Evolutionary conservation across 2,888 invertebrate species (phyloP).

Genomic region (Lasioglossum lativentre): DNA sequence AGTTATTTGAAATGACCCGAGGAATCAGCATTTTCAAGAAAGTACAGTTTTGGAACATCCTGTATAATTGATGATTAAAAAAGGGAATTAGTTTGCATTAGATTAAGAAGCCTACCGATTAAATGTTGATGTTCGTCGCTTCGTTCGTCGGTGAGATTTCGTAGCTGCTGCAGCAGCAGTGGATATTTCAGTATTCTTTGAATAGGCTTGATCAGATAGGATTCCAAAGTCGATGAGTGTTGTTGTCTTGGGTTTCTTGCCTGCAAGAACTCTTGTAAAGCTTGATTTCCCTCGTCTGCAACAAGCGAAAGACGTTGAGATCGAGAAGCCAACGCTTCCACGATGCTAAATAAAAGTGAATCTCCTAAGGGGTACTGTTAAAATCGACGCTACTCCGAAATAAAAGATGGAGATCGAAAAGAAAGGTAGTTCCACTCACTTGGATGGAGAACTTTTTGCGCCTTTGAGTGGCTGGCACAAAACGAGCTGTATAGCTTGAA

Average conservation of each 20-base stretch:
- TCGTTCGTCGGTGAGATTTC: conserved; percentile 96
- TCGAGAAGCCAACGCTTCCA: not conserved
- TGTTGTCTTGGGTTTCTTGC: conserved; percentile 98
- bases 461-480: conserved; percentile 99
- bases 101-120: conserved; percentile 87
- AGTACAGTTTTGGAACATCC: no score
- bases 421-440: conserved; percentile 88
- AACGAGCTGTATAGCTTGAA: conserved; percentile 99
- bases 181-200: conserved; percentile 99
- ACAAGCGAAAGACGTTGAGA: conserved; percentile 31
- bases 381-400: not conserved
- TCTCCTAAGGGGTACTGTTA: not conserved
- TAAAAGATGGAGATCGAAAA: not conserved
- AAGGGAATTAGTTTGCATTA: not conserved
- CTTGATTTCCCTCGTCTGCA: conserved; percentile 97
- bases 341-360: not conserved
- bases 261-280: conserved; percentile 96
- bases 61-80: not conserved
- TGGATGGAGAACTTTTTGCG: conserved; percentile 98
- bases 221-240: conserved; percentile 98
- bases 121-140: conserved; percentile 98
- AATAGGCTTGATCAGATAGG: conserved; percentile 99
- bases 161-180: conserved; percentile 95
- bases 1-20: no score
- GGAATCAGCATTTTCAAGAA: no score